A percentile compares a stretch with the other conserved stretches of the same genome.
These are phyloP conservation scores for Steatocranus sp. DNA, from an alignment of 2,797 vertebrate species.

Conservation along the genomic window DNA sequence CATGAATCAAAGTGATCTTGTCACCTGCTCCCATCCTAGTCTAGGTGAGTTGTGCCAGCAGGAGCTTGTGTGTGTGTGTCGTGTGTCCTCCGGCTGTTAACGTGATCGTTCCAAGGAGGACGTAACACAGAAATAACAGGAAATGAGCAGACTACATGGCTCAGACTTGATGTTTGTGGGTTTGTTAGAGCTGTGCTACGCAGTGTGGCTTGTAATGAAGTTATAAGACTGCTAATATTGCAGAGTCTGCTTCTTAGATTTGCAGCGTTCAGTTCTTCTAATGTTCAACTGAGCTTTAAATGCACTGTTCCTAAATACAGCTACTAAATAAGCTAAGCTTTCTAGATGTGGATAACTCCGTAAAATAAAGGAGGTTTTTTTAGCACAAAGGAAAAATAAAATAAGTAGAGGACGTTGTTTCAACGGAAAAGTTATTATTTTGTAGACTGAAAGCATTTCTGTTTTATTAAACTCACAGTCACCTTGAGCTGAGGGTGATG, in stretches of 20 bases:
- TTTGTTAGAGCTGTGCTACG: background rate
- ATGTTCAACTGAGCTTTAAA: background rate
- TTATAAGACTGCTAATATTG: accelerated
- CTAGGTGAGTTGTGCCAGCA: background rate
- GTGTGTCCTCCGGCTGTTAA: no score
- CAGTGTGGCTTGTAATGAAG: background rate
- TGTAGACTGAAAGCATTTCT: background rate
- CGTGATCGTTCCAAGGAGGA: no score
- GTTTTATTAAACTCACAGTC: background rate
- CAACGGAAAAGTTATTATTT: background rate
- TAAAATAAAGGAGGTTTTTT: accelerated
- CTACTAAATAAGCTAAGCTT: background rate
- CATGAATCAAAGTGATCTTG: background rate
- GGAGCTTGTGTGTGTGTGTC: background rate
- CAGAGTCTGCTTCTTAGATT: accelerated
- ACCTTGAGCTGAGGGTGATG: background rate
- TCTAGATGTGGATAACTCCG: background rate
- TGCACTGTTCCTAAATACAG: background rate
- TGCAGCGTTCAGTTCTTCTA: background rate
- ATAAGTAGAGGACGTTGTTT: accelerated
- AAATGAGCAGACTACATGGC: background rate
- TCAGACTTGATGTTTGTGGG: background rate
- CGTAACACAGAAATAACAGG: background rate
- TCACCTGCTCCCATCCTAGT: background rate
- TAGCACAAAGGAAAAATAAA: background rate